phyloP scores from a whole-genome alignment of 2,888 invertebrate genomes.

The Elegia similella region DNA sequence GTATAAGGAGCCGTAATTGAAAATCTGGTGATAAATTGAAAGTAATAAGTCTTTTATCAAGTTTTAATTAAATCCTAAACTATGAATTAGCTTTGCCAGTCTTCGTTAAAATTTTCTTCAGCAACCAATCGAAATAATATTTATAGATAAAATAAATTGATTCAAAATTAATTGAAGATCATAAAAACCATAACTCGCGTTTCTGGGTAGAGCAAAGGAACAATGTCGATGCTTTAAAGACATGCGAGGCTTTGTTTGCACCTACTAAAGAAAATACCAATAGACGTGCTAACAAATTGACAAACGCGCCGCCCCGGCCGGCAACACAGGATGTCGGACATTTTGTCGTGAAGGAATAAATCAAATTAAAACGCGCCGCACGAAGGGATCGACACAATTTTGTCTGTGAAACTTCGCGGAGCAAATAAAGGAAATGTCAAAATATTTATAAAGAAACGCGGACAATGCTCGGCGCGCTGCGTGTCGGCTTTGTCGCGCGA shows the following conservation, averaged over 20 bases:
- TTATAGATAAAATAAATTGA: too few species aligned
- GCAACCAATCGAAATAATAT: too few species aligned
- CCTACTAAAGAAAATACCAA: slow-evolving; percentile 65
- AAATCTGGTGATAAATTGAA: too few species aligned
- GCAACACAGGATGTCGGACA: slow-evolving; percentile 67
- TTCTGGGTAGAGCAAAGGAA: slow-evolving; percentile 32
- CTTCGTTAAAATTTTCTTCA: too few species aligned
- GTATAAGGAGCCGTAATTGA: too few species aligned
- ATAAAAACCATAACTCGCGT: neutral
- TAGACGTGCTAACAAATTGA: slow-evolving; percentile 73
- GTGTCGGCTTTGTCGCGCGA: slow-evolving; percentile 65
- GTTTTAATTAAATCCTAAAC: too few species aligned
- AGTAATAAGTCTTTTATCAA: too few species aligned
- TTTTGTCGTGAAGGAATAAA: slow-evolving; percentile 75
- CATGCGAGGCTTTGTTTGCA: slow-evolving; percentile 62
- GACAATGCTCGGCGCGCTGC: slow-evolving; percentile 65
- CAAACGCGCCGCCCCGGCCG: slow-evolving; percentile 61
- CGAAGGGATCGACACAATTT: slow-evolving; percentile 74
- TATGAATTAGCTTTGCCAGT: too few species aligned
- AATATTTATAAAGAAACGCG: slow-evolving; percentile 79
- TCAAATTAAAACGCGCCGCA: slow-evolving; percentile 75
- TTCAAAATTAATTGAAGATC: neutral
- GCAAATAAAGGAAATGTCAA: slow-evolving; percentile 78
- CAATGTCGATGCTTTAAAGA: slow-evolving; percentile 51
- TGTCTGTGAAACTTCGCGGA: slow-evolving; percentile 69